Conservation (phyloP, 1,140 invertebrate genomes). For the Pogonomyrmex barbatus region DNA sequence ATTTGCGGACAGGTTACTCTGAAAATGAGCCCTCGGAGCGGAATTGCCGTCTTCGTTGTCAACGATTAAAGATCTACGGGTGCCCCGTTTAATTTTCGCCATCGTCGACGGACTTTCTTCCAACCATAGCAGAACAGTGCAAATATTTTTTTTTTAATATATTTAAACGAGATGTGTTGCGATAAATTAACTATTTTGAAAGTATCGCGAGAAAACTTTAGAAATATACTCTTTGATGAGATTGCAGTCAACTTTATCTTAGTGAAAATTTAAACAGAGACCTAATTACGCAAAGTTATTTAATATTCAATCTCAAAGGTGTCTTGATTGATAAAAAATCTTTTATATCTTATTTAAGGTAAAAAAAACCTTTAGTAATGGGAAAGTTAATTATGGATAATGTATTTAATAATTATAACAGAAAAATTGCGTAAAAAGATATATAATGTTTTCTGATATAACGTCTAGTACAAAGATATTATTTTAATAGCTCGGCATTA, state of each 20-base stretch:
- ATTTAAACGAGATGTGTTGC: background rate
- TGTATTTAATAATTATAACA: conserved; percentile 18
- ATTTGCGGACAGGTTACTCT: conserved; percentile 51
- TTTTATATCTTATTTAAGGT: background rate
- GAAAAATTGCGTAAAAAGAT: background rate
- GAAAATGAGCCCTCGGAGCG: conserved; percentile 54
- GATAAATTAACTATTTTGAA: conserved; percentile 18
- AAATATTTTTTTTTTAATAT: conserved; percentile 37
- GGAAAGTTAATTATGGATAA: conserved; percentile 9
- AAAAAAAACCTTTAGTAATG: background rate
- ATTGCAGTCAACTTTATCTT: background rate
- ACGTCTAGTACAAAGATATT: background rate
- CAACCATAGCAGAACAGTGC: background rate
- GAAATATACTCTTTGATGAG: background rate
- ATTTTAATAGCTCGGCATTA: no score
- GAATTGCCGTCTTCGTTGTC: conserved; percentile 46
- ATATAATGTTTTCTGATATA: background rate
- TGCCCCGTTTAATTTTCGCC: conserved; percentile 58
- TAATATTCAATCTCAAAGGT: conserved; percentile 17
- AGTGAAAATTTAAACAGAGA: conserved; percentile 38
- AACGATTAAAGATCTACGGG: conserved; percentile 62
- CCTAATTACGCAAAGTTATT: conserved; percentile 12
- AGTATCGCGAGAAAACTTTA: background rate
- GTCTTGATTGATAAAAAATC: background rate
- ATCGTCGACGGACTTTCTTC: conserved; percentile 28